Percentiles rank a stretch among this genome's conserved stretches.
These are phyloP conservation scores for Noctua janthina DNA, from an alignment of 2,888 invertebrate genomes.

Conservation along the genomic window DNA sequence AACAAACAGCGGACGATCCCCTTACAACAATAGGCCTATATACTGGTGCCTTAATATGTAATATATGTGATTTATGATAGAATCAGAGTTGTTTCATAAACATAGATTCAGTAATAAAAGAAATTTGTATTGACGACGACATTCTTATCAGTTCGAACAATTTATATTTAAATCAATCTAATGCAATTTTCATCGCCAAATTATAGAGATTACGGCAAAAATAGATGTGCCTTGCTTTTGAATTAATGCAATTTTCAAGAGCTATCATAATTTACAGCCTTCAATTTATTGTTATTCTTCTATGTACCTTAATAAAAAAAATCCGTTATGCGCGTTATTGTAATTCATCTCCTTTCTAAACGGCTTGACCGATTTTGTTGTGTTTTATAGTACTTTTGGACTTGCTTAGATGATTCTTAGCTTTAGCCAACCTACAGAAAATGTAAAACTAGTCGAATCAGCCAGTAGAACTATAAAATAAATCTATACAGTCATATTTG, in stretches of 20 bases:
- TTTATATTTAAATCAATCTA: not conserved
- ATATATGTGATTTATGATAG: not conserved
- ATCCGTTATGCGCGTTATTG: not conserved
- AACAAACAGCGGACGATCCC: conserved; percentile 37
- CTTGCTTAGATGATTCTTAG: not conserved
- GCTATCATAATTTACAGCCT: not conserved
- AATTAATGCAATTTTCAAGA: not conserved
- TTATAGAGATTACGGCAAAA: not conserved
- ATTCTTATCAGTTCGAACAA: not conserved
- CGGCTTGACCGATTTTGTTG: not conserved
- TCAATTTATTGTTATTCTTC: not conserved
- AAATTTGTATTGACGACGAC: not conserved
- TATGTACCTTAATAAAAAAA: not conserved
- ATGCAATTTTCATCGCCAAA: not conserved
- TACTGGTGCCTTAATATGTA: not conserved
- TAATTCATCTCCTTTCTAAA: not conserved
- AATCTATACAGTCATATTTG: conserved; percentile 17
- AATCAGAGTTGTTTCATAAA: not conserved
- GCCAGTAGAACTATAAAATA: not conserved
- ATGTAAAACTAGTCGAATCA: not conserved
- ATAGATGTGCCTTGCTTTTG: not conserved
- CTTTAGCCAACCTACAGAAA: not conserved
- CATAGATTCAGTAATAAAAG: not conserved
- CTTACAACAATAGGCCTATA: conserved; percentile 8
- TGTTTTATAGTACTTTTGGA: not conserved